Evolutionary conservation across 2,888 invertebrate species (phyloP).

Genomic region (Marronus borbonicus): DNA sequence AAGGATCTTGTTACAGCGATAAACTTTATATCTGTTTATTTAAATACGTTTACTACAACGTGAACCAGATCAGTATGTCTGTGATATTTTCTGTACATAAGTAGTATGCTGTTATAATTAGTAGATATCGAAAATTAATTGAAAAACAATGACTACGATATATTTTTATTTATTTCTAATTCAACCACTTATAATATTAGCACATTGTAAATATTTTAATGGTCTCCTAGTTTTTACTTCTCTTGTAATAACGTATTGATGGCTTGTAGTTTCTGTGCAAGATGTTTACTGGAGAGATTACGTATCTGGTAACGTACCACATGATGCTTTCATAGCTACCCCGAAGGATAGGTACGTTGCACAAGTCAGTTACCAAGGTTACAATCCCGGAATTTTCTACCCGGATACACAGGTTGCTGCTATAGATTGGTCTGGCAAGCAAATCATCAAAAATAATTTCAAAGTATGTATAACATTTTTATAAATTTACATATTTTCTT

Average conservation of each 20-base stretch:
- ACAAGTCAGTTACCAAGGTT: slow-evolving; percentile 1
- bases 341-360: slow-evolving; percentile 2
- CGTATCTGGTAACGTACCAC: background rate
- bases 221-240: background rate
- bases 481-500: background rate
- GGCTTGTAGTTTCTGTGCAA: background rate
- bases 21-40: too few relatives aligned
- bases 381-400: slow-evolving; percentile 4
- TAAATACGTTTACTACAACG: too few relatives aligned
- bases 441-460: slow-evolving; percentile 8
- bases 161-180: background rate
- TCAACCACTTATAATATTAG: too few relatives aligned
- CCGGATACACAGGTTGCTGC: slow-evolving; percentile 8
- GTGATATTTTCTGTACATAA: too few relatives aligned
- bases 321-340: slow-evolving; percentile 3
- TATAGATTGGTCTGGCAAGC: background rate
- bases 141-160: background rate
- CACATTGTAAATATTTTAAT: slow-evolving; percentile 7
- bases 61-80: too few relatives aligned
- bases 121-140: background rate
- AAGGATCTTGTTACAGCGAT: too few relatives aligned
- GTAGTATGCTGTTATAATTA: too few relatives aligned
- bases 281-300: slow-evolving; percentile 10
- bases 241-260: background rate
- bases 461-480: background rate